These are phyloP conservation scores for Thalpophila matura DNA, from an alignment of 2,888 invertebrate species.

Conservation along the genomic window DNA sequence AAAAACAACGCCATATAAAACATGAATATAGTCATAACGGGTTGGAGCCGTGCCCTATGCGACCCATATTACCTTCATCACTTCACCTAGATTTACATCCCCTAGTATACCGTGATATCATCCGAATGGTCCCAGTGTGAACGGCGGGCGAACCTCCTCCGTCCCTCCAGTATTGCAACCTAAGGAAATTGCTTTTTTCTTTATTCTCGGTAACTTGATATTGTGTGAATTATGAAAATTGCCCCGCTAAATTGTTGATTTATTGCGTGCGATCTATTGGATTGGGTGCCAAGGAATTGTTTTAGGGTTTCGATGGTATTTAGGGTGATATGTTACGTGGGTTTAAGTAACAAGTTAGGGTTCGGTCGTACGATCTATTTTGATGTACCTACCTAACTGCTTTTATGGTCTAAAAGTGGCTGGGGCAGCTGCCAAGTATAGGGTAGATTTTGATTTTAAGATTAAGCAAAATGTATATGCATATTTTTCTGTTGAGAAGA, in stretches of 20 bases:
- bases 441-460: not conserved
- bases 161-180: constrained; percentile 84
- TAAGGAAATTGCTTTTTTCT: constrained; percentile 90
- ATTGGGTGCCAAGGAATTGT: constrained; percentile 73
- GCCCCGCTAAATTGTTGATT: constrained; percentile 88
- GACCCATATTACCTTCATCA: constrained; percentile 56
- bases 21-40: constrained; percentile 52
- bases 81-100: constrained; percentile 56
- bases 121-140: constrained; percentile 69
- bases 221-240: constrained; percentile 90
- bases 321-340: constrained; percentile 34
- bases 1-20: constrained; percentile 36
- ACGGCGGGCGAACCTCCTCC: constrained; percentile 69
- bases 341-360: constrained; percentile 20
- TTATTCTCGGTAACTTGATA: constrained; percentile 89
- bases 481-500: too few species aligned
- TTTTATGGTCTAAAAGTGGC: not conserved
- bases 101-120: constrained; percentile 48
- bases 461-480: not conserved
- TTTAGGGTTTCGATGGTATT: constrained; percentile 61
- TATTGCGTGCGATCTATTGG: constrained; percentile 79
- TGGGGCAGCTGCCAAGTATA: too few species aligned
- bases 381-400: not conserved
- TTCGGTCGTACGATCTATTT: not conserved
- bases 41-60: constrained; percentile 31